Evolutionary conservation across 1,140 invertebrate species (phyloP).

Genomic region (Aphelenchoides besseyi): DNA sequence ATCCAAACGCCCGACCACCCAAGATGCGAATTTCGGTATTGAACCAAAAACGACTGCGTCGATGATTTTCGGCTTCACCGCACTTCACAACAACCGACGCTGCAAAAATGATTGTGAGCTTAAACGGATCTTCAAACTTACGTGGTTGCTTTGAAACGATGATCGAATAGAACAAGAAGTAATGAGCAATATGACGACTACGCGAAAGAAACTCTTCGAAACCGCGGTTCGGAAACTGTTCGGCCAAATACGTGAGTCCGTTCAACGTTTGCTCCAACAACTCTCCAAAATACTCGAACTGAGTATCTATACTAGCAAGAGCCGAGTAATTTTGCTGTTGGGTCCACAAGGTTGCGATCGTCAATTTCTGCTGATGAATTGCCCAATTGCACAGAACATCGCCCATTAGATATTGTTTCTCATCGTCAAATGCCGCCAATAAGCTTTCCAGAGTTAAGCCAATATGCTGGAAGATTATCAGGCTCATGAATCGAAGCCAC

Average conservation of each 20-base stretch:
- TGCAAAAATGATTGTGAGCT: no score
- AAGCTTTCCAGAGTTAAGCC: slow-evolving; percentile 33
- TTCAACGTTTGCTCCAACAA: slow-evolving; percentile 59
- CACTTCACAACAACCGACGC: slow-evolving; percentile 61
- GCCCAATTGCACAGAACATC: slow-evolving; percentile 55
- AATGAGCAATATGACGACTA: slow-evolving; percentile 55
- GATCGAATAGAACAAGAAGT: slow-evolving; percentile 62
- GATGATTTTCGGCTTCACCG: slow-evolving; percentile 62
- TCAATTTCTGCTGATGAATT: slow-evolving; percentile 60
- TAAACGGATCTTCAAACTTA: background rate
- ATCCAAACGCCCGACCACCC: slow-evolving; percentile 57
- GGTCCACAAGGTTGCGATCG: slow-evolving; percentile 59
- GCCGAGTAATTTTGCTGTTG: slow-evolving; percentile 56
- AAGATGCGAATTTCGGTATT: slow-evolving; percentile 61
- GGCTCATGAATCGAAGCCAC: slow-evolving; percentile 8
- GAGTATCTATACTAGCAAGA: slow-evolving; percentile 53
- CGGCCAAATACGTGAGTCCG: slow-evolving; percentile 26
- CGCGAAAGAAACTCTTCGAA: slow-evolving; percentile 53
- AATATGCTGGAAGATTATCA: slow-evolving; percentile 42
- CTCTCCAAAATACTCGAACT: slow-evolving; percentile 62
- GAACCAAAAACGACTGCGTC: slow-evolving; percentile 60
- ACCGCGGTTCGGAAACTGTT: slow-evolving; percentile 51
- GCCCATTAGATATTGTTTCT: slow-evolving; percentile 60
- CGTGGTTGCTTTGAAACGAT: slow-evolving; percentile 54
- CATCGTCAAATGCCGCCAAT: slow-evolving; percentile 53